These are phyloP conservation scores for Neopipo cinnamomea DNA, from an alignment of 2,113 vertebrate genomes.

Conservation along the genomic window DNA sequence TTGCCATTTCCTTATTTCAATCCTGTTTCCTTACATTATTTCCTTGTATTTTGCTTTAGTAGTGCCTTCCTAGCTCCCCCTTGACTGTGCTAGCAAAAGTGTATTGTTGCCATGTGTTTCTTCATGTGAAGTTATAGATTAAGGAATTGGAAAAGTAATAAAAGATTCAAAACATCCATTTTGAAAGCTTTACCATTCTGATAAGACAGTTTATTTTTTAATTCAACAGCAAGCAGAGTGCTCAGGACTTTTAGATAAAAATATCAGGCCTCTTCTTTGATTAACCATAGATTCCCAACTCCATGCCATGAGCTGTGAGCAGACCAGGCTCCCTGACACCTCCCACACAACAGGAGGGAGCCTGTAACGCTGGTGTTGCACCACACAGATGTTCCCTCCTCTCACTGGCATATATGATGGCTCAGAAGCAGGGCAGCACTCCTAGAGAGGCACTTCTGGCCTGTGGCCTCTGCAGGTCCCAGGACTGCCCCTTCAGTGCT, in stretches of 20 bases:
- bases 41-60: neutral
- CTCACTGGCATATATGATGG: accelerated
- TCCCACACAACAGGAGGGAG: neutral
- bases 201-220: neutral
- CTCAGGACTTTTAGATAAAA: neutral
- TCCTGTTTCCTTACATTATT: neutral
- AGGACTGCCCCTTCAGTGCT: accelerated
- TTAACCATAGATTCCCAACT: neutral
- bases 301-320: neutral
- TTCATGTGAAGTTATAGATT: neutral
- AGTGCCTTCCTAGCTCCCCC: neutral
- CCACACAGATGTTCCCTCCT: neutral
- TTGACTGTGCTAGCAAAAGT: neutral
- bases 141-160: neutral
- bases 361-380: accelerated
- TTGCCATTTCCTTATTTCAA: neutral
- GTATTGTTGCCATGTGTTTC: neutral
- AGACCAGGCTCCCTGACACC: neutral
- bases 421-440: neutral
- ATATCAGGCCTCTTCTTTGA: neutral
- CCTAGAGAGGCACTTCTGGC: neutral
- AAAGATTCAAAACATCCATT: neutral
- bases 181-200: neutral
- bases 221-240: accelerated
- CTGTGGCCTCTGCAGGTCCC: neutral